Conservation (phyloP, 2,797 vertebrate genomes). For the Thunnus albacares region DNA sequence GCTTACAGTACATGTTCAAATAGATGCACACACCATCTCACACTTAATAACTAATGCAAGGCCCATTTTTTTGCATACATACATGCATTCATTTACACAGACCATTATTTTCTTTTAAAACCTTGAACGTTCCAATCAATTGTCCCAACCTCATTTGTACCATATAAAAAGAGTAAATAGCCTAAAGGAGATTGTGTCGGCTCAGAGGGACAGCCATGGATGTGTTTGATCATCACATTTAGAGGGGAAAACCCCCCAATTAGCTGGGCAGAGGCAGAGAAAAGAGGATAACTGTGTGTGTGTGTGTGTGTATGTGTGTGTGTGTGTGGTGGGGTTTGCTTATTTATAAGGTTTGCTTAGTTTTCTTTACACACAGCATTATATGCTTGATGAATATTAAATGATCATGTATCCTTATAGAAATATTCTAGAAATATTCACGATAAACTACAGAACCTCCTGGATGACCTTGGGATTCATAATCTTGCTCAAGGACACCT, state of each 20-base stretch:
- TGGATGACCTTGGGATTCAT: background rate
- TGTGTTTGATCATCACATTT: constrained; percentile 69
- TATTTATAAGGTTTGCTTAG: background rate
- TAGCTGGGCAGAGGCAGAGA: constrained; percentile 28
- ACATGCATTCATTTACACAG: constrained; percentile 30
- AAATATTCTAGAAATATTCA: background rate
- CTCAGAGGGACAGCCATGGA: constrained; percentile 50
- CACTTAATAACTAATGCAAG: constrained; percentile 7
- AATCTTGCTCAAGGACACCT: background rate
- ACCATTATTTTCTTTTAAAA: constrained; percentile 54
- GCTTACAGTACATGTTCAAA: background rate
- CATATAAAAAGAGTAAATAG: constrained; percentile 60
- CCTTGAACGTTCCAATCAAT: constrained; percentile 48
- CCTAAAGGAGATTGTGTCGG: constrained; percentile 42
- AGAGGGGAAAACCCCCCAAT: constrained; percentile 47
- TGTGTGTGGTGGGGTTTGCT: too few species aligned
- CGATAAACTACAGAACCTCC: too few species aligned
- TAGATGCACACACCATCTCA: constrained; percentile 13
- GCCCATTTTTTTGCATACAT: too few species aligned
- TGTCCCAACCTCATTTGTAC: constrained; percentile 54
- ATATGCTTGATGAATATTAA: background rate
- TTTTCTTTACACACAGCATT: constrained; percentile 1
- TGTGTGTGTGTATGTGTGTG: too few species aligned
- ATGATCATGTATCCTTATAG: background rate
- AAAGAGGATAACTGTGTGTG: background rate